Base-by-base conservation (phyloP, 2,113 vertebrate genomes). In the Pseudorectes ferrugineus region DNA sequence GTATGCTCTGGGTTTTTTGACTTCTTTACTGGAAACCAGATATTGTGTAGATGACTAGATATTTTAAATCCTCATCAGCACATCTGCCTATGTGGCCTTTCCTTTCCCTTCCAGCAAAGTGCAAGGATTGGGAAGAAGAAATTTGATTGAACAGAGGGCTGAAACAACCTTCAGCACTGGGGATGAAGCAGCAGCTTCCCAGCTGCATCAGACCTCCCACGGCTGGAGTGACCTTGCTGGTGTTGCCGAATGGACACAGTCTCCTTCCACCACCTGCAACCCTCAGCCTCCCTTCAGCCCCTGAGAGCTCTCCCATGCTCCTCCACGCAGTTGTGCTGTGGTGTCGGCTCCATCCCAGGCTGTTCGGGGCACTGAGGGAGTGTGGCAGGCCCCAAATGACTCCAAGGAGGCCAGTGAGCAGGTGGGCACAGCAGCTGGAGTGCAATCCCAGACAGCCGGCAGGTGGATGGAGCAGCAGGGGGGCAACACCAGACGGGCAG, bases 281-380 rank as follows among this genome's bases (percentile, higher is more conserved):
- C 11, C 28, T 42, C 23, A 35, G 22, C 31, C 9, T 54, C 17
- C 20, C 40, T 43, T 17, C n/a, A 48, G 23, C 25, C 28, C 12
- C 10, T 10, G 38, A 46, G 35, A 48, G 25, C 19, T 24, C 46
- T 55, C 5, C 23, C 1, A 0, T 16, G 8, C 8, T 63, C 9
- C n/a, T 80, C n/a, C 1, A 0, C 7, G 6, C 1, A 5, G 11
- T 4, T 0, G 0, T 54, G 25, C 36, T 4, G 14, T 0, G 1
- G 7, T 14, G 28, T 20, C 1, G 0, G 28, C 17, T 67, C 67
- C 28, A n/a, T 23, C 4, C 1, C 3, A 67, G 73, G 19, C 26
- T 6, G 1, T 18, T 13, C 0, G 1, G 54, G 33, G n/a, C 1
- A 3, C 14, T 1, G 51, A 18, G 57, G 72, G 33, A 75, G 45